Evolutionary conservation across 2,888 invertebrate species (phyloP), one percentile per base, ranked within the genome.

Genomic region (Muscina levida): DNA sequence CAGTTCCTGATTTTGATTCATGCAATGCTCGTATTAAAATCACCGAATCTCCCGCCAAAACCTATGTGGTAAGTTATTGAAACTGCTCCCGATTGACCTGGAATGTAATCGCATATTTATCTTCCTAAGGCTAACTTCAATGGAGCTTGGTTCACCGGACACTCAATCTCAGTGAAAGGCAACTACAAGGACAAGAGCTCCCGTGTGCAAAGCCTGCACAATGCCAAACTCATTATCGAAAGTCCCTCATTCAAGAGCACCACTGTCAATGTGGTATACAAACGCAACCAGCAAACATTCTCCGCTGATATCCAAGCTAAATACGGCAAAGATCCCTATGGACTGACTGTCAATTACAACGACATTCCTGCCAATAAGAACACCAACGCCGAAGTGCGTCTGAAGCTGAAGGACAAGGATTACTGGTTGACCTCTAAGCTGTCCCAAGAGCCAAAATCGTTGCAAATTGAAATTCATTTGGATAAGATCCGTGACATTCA

Each of bases 101-200:
- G n/a, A n/a, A n/a, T n/a, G n/a, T n/a, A n/a, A n/a, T n/a, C n/a
- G n/a, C n/a, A n/a, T n/a, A n/a, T n/a, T n/a, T n/a, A n/a, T n/a
- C 42, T 5, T 15, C 71, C 15, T 84, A 95, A n/a, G 95, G 91
- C 96, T 26, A 94, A 95, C 84, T 92, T 95, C 46, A 92, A 92
- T 31, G 95, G 95, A 0, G 92, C 94, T 0, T 96, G 96, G 96
- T 96, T 96, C 87, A 95, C 95, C 57, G 95, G 95, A 0, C 90
- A 91, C 72, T 87, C 89, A 0, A 85, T 95, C 82, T 93, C 93
- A 53, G 91, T 94, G 0, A 93, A 93, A 82, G 96, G 95, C 0
- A 91, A 93, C 0, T 96, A 96, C 87, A 93, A 94, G 83, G 96
- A 96, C 88, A 93, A 93, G 84, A 95, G 95, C 0, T 93, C 93